These are phyloP conservation scores for Antedon mediterranea DNA, from an alignment of 53 echinoderm and acorn worm genomes.

Conservation along the genomic window DNA sequence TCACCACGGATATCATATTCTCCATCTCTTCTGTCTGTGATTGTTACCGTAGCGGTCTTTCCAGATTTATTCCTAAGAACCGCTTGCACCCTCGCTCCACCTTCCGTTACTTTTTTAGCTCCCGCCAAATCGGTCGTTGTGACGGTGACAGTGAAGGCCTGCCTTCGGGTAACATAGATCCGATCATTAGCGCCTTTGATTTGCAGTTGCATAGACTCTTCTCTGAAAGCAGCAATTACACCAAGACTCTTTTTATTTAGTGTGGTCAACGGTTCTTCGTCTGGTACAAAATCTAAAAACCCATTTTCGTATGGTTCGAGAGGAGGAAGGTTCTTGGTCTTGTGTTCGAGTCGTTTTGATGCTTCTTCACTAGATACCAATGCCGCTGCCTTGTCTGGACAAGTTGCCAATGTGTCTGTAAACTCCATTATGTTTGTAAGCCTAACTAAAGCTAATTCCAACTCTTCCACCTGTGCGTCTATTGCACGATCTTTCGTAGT, in stretches of 20 bases:
- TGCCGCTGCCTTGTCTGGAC: neutral
- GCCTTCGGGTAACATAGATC: neutral
- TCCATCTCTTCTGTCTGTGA: neutral
- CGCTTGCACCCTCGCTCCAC: neutral
- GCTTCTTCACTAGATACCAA: neutral
- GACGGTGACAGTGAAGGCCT: neutral
- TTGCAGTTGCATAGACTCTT: neutral
- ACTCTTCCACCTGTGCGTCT: neutral
- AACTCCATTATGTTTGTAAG: conserved; percentile 1
- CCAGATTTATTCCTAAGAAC: neutral
- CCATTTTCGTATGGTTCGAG: neutral
- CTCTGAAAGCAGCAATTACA: neutral
- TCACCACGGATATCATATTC: neutral
- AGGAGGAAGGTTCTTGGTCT: neutral
- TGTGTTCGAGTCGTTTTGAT: neutral
- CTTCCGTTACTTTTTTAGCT: neutral
- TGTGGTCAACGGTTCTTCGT: neutral
- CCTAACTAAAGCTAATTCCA: neutral
- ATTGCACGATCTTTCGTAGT: neutral
- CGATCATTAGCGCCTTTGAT: neutral
- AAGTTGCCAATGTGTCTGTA: neutral
- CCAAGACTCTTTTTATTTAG: neutral
- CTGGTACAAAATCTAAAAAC: neutral
- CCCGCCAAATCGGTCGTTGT: neutral
- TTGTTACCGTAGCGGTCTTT: neutral